Base-by-base conservation (phyloP, 2,888 invertebrate genomes). In the Saturnia japonica region DNA sequence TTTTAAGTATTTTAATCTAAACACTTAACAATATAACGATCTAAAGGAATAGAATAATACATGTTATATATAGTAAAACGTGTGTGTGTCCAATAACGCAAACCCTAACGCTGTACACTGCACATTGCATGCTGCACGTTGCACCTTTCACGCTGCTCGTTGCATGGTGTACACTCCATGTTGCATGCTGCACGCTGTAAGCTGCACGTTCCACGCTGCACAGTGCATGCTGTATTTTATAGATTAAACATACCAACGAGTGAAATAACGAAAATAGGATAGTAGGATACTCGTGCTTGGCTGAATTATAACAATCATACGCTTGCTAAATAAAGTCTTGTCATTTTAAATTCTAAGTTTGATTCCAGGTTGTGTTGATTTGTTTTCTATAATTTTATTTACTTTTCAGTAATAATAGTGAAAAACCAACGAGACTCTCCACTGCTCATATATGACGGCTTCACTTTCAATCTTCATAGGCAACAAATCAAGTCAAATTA, bases 401-500 rank as follows among this genome's bases (percentile, higher is more conserved):
- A 12, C 19, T 45, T 68, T 68, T 43, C 45, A 71, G 71, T 25
- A 16, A 14, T 12, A 51, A n/a, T 68, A 16, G 22, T 71, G 1
- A 62, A 25, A 14, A 71, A 47, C 19, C 25, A 22, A 25, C 34
- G 62, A 19, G 47, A 68, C 16, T 12, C 34, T 9, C 34, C 22
- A 8, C 11, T 43, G n/a, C 64, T 71, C 19, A 62, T 68, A 16
- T 12, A 16, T 7, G 34, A 64, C 12, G 71, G 70, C 16, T 71
- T 34, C 60, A 68, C 70, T 1, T 71, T 68, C 68, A 34, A 47
- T 40, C 47, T 43, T 22, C 28, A 51, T 14, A 71, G 64, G 51
- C 62, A 64, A 11, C 71, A 68, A 11, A 45, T 68, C 16, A 25
- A 42, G 3, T 68, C 68, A 3, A 67, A 71, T 45, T 71, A 71